Percentiles rank a stretch among this genome's conserved stretches.
These are phyloP conservation scores for Acanthisitta chloris DNA, from an alignment of 2,113 vertebrate genomes.

Conservation along the genomic window DNA sequence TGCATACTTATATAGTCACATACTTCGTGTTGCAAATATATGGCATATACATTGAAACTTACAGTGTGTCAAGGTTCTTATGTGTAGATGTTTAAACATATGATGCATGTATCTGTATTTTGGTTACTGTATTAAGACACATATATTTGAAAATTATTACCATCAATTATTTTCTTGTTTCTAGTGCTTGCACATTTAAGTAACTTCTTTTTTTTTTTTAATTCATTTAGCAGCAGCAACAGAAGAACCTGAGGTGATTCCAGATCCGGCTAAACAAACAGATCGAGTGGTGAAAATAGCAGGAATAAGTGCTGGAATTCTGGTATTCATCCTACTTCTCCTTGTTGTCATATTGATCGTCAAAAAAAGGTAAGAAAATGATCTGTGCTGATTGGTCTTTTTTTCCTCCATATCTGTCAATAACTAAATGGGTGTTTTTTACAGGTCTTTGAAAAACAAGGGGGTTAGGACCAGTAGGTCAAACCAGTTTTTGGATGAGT, in stretches of 20 bases:
- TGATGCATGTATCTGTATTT: not conserved
- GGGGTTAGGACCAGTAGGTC: not conserved
- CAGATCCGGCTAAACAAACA: constrained; percentile 94
- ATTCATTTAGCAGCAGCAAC: constrained; percentile 85
- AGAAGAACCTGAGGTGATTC: constrained; percentile 96
- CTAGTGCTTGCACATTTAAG: not conserved
- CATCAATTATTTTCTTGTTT: not conserved
- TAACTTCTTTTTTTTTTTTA: constrained; percentile 46
- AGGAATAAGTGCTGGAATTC: constrained; percentile 92
- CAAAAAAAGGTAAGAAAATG: constrained; percentile 90
- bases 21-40: not conserved
- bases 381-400: not conserved
- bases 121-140: not conserved
- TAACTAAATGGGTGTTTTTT: not conserved
- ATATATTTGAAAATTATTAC: not conserved
- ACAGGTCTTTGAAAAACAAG: not conserved
- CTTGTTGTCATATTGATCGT: constrained; percentile 92
- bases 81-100: not conserved
- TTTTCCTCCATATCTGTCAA: not conserved
- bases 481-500: not conserved
- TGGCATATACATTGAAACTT: not conserved
- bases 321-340: constrained; percentile 94
- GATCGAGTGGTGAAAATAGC: constrained; percentile 97
- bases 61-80: not conserved
- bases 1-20: not conserved